Evolutionary conservation across 2,113 vertebrate genomes (phyloP).

Genomic region (Mobula birostris): DNA sequence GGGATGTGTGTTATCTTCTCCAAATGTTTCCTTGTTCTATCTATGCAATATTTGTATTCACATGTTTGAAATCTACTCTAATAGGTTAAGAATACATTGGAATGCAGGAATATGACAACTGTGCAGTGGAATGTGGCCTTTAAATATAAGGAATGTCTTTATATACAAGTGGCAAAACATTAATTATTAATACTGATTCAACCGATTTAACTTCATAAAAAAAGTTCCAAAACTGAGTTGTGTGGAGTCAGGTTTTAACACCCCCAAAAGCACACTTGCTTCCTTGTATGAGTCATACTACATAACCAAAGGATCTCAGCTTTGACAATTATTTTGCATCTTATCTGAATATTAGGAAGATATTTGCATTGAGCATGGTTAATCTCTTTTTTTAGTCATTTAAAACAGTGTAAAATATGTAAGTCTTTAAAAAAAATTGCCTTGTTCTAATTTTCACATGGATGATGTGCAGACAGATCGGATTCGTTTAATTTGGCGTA

Average conservation of each 20-base stretch:
- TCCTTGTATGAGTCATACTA: neutral
- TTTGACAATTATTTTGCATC: constrained; percentile 6
- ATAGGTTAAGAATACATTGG: neutral
- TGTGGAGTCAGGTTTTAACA: neutral
- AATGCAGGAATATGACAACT: neutral
- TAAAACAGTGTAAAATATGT: neutral
- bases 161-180: neutral
- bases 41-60: neutral
- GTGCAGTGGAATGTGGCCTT: neutral
- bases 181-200: neutral
- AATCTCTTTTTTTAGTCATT: neutral
- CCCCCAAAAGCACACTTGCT: neutral
- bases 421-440: neutral
- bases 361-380: neutral
- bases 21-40: neutral
- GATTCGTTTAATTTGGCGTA: too few species aligned
- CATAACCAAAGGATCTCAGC: neutral
- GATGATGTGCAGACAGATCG: too few species aligned
- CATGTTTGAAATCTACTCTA: neutral
- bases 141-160: neutral
- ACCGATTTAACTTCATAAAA: neutral
- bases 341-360: neutral
- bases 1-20: neutral
- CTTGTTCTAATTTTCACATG: too few species aligned
- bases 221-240: neutral